Percentiles rank a stretch among this genome's conserved stretches.
These are phyloP conservation scores for Taenioides sp. DNA, from an alignment of 2,797 vertebrate genomes.

Conservation along the genomic window DNA sequence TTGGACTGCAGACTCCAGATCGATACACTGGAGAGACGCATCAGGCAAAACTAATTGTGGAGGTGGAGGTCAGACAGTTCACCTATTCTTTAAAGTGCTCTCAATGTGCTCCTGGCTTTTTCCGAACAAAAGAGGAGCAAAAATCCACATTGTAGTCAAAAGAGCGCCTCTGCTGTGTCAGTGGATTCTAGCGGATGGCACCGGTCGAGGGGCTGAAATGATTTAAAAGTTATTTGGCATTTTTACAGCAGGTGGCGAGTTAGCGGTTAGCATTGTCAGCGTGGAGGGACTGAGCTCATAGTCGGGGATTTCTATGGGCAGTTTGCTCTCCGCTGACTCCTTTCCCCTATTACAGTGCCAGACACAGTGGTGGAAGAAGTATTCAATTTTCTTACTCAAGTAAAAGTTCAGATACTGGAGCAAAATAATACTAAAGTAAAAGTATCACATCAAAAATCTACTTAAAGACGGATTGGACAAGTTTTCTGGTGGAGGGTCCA, in stretches of 20 bases:
- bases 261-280: constrained; percentile 18
- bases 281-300: constrained; percentile 9
- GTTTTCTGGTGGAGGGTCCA: no score
- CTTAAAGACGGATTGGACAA: no score
- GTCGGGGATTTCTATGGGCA: constrained; percentile 24
- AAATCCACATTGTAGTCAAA: constrained; percentile 24
- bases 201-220: constrained; percentile 25
- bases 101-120: constrained; percentile 30
- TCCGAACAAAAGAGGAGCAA: constrained; percentile 13
- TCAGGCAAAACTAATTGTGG: constrained; percentile 69
- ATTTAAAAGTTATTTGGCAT: constrained; percentile 42
- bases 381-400: no score
- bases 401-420: no score
- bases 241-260: constrained; percentile 33
- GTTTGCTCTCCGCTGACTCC: constrained; percentile 41
- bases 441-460: no score
- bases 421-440: no score
- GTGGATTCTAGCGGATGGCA: constrained; percentile 15
- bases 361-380: no score
- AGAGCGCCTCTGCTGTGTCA: constrained; percentile 36
- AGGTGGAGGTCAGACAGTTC: constrained; percentile 56
- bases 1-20: constrained; percentile 38
- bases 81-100: constrained; percentile 61
- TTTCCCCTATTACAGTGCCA: constrained; percentile 29
- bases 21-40: constrained; percentile 60